Evolutionary conservation across 2,113 vertebrate species (phyloP).

Genomic region (Condylura cristata): DNA sequence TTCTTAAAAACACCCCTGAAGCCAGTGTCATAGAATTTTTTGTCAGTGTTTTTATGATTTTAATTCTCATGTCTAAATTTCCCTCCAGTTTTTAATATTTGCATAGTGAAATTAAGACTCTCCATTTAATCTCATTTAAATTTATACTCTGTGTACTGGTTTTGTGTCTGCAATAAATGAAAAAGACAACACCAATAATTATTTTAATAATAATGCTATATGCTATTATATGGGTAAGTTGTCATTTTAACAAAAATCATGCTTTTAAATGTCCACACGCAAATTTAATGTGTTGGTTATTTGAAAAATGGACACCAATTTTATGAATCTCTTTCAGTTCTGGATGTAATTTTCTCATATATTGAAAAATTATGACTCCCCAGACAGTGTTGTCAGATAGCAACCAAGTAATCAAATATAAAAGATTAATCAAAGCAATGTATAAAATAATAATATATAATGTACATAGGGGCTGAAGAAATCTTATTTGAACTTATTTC

Average conservation of each 20-base stretch:
- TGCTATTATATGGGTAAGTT: not conserved
- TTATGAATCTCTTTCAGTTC: not conserved
- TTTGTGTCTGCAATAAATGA: not conserved
- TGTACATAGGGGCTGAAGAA: not conserved
- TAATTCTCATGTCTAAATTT: not conserved
- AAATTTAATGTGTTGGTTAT: not conserved
- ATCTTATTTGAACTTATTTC: not conserved
- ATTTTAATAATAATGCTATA: not conserved
- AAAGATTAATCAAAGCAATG: not conserved
- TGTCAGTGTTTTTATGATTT: too few species aligned
- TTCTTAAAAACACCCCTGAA: too few species aligned
- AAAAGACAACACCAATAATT: not conserved
- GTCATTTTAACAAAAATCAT: not conserved
- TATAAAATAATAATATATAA: not conserved
- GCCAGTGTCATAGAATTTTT: too few species aligned
- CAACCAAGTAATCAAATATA: constrained; percentile 12
- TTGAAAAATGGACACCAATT: not conserved
- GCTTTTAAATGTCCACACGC: not conserved
- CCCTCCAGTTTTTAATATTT: not conserved
- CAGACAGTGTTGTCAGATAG: not conserved
- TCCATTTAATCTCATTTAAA: not conserved
- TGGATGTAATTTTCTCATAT: not conserved
- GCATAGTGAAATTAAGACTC: not conserved
- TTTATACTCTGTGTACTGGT: not conserved
- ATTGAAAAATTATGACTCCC: not conserved